Percentiles rank a stretch among this genome's conserved stretches.
phyloP scores from a whole-genome alignment of 2,888 invertebrate genomes.

The Cephus pygmeus region DNA sequence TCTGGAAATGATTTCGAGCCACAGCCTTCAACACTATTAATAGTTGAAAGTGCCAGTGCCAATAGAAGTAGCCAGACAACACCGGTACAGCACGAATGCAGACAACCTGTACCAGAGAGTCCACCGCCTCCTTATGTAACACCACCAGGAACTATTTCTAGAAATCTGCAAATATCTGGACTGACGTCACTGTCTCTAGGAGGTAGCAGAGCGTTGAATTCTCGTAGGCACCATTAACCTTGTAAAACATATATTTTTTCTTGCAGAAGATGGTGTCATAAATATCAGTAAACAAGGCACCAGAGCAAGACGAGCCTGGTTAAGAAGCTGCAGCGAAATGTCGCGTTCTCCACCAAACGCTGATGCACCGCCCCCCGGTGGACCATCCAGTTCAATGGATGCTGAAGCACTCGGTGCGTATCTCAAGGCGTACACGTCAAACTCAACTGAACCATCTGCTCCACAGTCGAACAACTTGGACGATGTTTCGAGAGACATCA shows the following conservation, averaged over 20 bases:
- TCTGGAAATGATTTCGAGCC: slow-evolving; percentile 11
- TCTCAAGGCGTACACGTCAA: slow-evolving; percentile 39
- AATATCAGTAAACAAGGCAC: slow-evolving; percentile 24
- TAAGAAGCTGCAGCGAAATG: slow-evolving; percentile 31
- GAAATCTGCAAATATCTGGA: slow-evolving; percentile 28
- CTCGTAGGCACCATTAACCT: neutral
- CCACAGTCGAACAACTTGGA: slow-evolving; percentile 51
- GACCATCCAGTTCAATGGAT: slow-evolving; percentile 38
- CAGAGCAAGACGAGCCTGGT: slow-evolving; percentile 36
- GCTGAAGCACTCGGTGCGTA: slow-evolving; percentile 55
- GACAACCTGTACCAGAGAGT: slow-evolving; percentile 47
- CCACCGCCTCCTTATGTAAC: slow-evolving; percentile 63
- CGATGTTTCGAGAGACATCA: slow-evolving; percentile 51
- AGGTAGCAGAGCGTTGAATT: slow-evolving; percentile 18
- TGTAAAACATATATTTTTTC: neutral
- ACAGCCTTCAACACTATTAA: slow-evolving; percentile 12
- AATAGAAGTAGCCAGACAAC: slow-evolving; percentile 38
- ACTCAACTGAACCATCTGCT: slow-evolving; percentile 36
- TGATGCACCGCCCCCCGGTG: slow-evolving; percentile 18
- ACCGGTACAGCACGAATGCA: slow-evolving; percentile 9
- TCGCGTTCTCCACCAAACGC: slow-evolving; percentile 39
- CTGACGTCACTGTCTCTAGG: slow-evolving; percentile 22
- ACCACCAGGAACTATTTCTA: slow-evolving; percentile 49
- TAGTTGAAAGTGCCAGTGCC: slow-evolving; percentile 27
- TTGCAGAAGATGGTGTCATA: slow-evolving; percentile 15